phyloP scores from a whole-genome alignment of 1,140 invertebrate species.

The Zaprionus lachaisei region DNA sequence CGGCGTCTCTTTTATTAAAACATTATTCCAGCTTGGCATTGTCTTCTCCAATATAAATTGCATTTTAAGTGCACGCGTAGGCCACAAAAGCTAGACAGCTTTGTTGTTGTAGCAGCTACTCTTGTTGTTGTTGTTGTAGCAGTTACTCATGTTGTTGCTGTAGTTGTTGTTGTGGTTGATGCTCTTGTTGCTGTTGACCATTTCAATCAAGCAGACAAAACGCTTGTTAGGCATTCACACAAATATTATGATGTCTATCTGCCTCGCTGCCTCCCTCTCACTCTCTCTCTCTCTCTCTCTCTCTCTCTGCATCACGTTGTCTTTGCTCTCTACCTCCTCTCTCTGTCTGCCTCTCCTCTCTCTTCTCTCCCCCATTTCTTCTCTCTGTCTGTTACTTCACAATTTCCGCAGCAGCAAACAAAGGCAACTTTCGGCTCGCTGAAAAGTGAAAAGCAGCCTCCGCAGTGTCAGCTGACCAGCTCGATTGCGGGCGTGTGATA shows the following conservation, averaged over 20 bases:
- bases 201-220: slow-evolving; percentile 73
- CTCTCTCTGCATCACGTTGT: neutral
- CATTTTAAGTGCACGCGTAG: slow-evolving; percentile 73
- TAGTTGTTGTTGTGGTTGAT: neutral
- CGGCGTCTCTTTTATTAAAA: slow-evolving; percentile 71
- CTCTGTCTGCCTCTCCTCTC: neutral
- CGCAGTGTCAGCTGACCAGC: slow-evolving; percentile 24
- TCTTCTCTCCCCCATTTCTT: neutral
- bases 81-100: slow-evolving; percentile 39
- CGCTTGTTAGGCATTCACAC: slow-evolving; percentile 43
- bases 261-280: neutral
- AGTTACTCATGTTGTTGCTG: neutral
- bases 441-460: slow-evolving; percentile 72
- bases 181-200: slow-evolving; percentile 24
- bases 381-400: slow-evolving; percentile 62
- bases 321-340: neutral
- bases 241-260: slow-evolving; percentile 73
- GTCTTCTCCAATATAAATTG: slow-evolving; percentile 68
- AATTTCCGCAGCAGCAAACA: slow-evolving; percentile 62
- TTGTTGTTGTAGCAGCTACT: slow-evolving; percentile 27
- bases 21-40: slow-evolving; percentile 67
- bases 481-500: slow-evolving; percentile 70
- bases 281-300: neutral
- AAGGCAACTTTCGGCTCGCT: slow-evolving; percentile 45
- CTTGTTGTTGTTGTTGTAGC: slow-evolving; percentile 15